Percentiles rank a stretch among this genome's conserved stretches.
phyloP scores from a whole-genome alignment of 2,113 vertebrate genomes.

The Ictidomys tridecemlineatus region DNA sequence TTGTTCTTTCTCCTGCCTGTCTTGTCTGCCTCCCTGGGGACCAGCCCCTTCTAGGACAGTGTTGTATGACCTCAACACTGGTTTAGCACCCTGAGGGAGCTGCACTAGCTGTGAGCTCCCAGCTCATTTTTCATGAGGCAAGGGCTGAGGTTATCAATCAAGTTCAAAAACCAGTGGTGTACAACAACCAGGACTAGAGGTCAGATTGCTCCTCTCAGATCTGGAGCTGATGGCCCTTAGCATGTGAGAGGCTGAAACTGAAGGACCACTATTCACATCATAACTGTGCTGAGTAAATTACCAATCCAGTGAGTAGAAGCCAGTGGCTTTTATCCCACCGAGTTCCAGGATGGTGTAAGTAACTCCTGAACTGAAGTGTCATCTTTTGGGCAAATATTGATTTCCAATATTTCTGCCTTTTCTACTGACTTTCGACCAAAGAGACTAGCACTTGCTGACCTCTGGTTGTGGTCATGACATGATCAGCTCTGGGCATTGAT shows the following conservation, averaged over 20 bases:
- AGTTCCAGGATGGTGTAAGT: neutral
- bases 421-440: neutral
- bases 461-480: neutral
- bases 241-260: fast-evolving
- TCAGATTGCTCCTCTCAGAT: neutral
- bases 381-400: neutral
- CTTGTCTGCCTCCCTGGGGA: too few species aligned
- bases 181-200: neutral
- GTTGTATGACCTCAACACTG: fast-evolving
- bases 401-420: neutral
- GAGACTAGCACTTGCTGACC: neutral
- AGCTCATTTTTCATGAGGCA: neutral
- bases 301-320: neutral
- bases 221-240: neutral
- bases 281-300: neutral
- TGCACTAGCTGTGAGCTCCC: neutral
- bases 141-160: neutral
- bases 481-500: neutral
- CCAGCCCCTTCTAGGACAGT: neutral
- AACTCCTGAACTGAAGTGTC: neutral
- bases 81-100: neutral
- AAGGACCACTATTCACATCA: neutral
- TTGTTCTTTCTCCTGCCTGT: too few species aligned
- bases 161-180: neutral
- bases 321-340: neutral